Evolutionary conservation across 2,888 invertebrate species (phyloP), one percentile per base, ranked within the genome.

Genomic region (Gortyna flavago): DNA sequence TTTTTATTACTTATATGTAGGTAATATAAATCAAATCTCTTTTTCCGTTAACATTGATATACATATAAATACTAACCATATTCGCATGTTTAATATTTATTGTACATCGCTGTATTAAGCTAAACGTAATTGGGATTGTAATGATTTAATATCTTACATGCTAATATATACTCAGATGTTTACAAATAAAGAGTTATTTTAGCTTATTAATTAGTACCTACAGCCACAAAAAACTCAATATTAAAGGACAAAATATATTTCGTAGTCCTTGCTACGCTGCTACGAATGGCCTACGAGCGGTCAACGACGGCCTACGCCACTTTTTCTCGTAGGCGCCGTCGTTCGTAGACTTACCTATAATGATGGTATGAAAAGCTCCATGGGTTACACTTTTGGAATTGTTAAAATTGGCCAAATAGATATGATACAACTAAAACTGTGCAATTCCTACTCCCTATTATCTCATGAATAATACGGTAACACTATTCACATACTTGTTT

Each of bases 261-360:
- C 77, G 80, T 81, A 80, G 81, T 8, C 25, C 21, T 54, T 48
- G 77, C 77, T 62, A 81, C 77, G 81, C 61, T 32, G 77, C 80
- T 81, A 81, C 80, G 81, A 81, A 66, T 18, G 5, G 41, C 59
- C 77, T 80, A 80, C 75, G 68, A 65, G 41, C 18, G 54, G 38
- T 41, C 66, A 76, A 80, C 80, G 67, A 51, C 21, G 57, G 73
- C 73, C 79, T 78, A 79, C 81, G 77, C 78, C 51, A 21, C 7
- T 32, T 41, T 69, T 81, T 81, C 81, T 81, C 67, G 71, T 81
- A 77, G 81, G 77, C 80, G 67, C 71, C 35, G 41, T 51, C 38
- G 35, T 51, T 54, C 67, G 77, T 59, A 64, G 62, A 70, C 41
- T 65, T 59, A 72, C 61, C 57, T 67, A 61, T 66, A 70, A 78